Conservation (phyloP, 2,797 vertebrate genomes). For the Microctenopoma steveboyesi region DNA sequence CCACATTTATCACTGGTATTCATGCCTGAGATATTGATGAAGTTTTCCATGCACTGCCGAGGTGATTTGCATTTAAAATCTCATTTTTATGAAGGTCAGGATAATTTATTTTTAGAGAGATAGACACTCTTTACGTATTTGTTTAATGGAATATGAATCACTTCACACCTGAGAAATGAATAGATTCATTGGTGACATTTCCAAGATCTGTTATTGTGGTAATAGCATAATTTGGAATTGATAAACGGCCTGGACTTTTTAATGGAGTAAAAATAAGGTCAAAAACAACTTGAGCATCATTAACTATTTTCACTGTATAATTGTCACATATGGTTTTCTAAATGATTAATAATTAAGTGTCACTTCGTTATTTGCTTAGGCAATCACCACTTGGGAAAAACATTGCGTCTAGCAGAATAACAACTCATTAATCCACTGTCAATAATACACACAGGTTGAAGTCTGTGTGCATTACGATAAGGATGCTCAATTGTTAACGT, state of each 20-base stretch:
- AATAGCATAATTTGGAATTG: conserved; percentile 77
- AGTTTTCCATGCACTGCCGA: conserved; percentile 52
- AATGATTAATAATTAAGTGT: conserved; percentile 65
- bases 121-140: conserved; percentile 78
- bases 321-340: conserved; percentile 72
- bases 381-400: conserved; percentile 17
- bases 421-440: conserved; percentile 14
- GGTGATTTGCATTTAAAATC: conserved; percentile 83
- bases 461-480: conserved; percentile 23
- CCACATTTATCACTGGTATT: conserved; percentile 76
- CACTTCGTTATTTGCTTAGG: conserved; percentile 41
- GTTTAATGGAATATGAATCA: conserved; percentile 82
- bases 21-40: conserved; percentile 80
- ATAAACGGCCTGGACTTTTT: conserved; percentile 74
- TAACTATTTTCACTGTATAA: conserved; percentile 70
- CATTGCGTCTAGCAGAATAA: conserved; percentile 16
- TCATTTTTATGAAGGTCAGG: conserved; percentile 84
- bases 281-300: conserved; percentile 72
- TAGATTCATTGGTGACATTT: conserved; percentile 81
- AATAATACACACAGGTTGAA: conserved; percentile 28
- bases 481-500: conserved; percentile 13
- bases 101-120: conserved; percentile 81
- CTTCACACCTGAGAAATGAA: conserved; percentile 82
- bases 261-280: conserved; percentile 78
- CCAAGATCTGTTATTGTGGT: conserved; percentile 73